phyloP scores from a whole-genome alignment of 2,113 vertebrate genomes.

The Ptilorrhoa leucosticta region DNA sequence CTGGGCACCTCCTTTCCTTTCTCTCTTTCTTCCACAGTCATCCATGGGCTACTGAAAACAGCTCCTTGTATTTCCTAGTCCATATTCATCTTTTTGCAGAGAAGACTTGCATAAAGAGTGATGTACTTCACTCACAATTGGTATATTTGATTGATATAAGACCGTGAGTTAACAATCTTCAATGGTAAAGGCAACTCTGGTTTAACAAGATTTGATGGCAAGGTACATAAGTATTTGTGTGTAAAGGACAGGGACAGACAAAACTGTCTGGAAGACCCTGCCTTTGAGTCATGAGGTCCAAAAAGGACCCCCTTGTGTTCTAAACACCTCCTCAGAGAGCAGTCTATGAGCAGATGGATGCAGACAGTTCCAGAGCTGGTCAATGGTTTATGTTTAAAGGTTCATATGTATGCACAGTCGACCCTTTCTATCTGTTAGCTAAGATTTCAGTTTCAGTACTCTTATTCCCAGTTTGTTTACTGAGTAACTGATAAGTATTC shows the following conservation, averaged over 20 bases:
- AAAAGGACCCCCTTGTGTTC: background rate
- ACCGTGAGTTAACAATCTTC: background rate
- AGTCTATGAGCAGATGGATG: background rate
- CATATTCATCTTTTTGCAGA: background rate
- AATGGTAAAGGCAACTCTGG: background rate
- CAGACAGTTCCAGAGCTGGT: background rate
- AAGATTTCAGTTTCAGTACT: background rate
- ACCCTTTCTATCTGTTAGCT: background rate
- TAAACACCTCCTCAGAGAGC: background rate
- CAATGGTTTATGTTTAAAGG: background rate
- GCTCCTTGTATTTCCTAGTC: background rate
- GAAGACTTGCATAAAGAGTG: background rate
- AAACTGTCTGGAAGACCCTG: background rate
- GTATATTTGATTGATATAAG: background rate
- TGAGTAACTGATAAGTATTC: background rate
- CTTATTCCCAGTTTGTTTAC: background rate
- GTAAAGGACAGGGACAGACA: background rate
- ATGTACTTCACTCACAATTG: background rate
- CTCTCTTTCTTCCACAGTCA: background rate
- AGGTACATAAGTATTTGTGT: background rate
- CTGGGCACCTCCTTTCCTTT: background rate
- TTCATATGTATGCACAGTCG: rapidly evolving
- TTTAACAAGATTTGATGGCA: background rate
- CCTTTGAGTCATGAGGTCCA: background rate
- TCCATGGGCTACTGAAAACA: rapidly evolving